Base-by-base conservation (phyloP, 1,140 invertebrate species). In the Rhagoletis pomonella region DNA sequence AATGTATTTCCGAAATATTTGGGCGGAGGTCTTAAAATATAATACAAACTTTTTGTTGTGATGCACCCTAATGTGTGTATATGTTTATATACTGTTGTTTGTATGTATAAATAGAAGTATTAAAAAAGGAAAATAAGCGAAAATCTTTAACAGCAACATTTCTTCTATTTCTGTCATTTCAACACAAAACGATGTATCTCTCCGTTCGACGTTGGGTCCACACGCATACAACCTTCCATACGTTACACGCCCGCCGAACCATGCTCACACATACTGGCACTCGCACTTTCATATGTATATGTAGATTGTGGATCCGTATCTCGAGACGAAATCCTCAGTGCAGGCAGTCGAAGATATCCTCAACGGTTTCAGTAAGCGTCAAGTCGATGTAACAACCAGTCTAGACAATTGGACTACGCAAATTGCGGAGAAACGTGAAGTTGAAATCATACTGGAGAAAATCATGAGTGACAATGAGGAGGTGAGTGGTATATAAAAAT, bases 251-350 rank as follows among this genome's bases (percentile, higher is more conserved):
- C 60, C 59, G 62, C 6, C 4, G 62, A 86, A n/a, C 14, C 7
- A 62, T 29, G 50, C 50, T 55, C 85, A 65, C 58, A 42, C 85
- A 81, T 42, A 81, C 65, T n/a, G n/a, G n/a, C n/a, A 17, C 64
- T 86, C 59, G 73, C 84, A 12, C 29, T 50, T n/a, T 42, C 47
- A 62, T n/a, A n/a, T n/a, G n/a, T n/a, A n/a, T n/a, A n/a, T n/a
- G n/a, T 59, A 97, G 96, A 95, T 96, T 90, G 94, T 95, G 88
- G 97, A 97, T 93, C 95, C 95, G 64, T 95, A 96, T 94, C 94
- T 98, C 88, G 96, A 97, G 92, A 94, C 96, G 86, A 94, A 95
- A 87, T 94, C 95, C 90, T 95, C 97, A 87, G 94, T 95, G 89
- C 91, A 95, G 67, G 96, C 95, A 90, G 95, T 97, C 65, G 95